Evolutionary conservation across 2,113 vertebrate genomes (phyloP), one percentile per base, ranked within the genome.

Genomic region (Coracopsis vasa): DNA sequence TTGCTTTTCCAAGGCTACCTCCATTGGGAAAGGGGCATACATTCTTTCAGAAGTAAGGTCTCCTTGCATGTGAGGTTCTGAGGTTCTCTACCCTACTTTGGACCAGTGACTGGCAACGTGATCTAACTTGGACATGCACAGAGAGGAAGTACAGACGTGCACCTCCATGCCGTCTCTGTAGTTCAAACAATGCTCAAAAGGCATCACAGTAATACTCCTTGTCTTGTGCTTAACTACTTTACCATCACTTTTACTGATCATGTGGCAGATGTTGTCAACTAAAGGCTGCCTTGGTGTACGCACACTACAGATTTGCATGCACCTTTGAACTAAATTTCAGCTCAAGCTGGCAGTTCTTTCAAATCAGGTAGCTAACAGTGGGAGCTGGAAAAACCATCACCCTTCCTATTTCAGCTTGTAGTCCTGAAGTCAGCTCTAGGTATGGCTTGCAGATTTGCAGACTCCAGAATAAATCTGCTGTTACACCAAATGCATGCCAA

Each of bases 21-120:
- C 19, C 12, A 51, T 10, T 6, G 2, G 1, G 7, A 11, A 86
- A 90, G 5, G 4, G 8, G 13, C 1, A 1, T 3, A 25, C 6
- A 41, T 41, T 6, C n/a, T 86, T 72, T 65, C 41, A 50, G 54
- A 90, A 54, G 5, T 58, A 79, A 85, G 16, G 16, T 25, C 0
- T 77, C 64, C 25, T 77, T 51, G 50, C 11, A 87, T 78, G 44
- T 47, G 60, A 81, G 11, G 1, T 42, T 85, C 6, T 3, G 69
- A 88, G 3, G 2, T 27, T 65, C 37, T 70, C 15, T 13, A 69
- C 8, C 9, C 13, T 61, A 13, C 10, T 25, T 70, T 21, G 7
- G 16, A 51, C 27, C 6, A 33, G 2, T 23, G 33, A 31, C 51
- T 66, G 27, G 16, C n/a, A 86, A 75, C 0, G 0, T 31, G 13